Conservation (phyloP, 2,888 invertebrate species). For the Laspeyria flexula region DNA sequence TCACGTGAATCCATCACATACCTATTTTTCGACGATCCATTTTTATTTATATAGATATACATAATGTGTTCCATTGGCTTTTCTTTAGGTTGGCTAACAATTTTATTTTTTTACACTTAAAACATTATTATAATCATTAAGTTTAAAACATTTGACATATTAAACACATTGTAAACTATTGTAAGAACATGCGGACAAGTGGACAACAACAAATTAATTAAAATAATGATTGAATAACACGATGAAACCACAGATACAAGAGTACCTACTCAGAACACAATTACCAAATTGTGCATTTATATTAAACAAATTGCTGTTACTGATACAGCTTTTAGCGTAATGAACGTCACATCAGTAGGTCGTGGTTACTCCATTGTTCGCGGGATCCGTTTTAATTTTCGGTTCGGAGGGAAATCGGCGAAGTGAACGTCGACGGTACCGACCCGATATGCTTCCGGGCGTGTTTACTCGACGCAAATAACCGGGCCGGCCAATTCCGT, state of each 20-base stretch:
- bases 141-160: too few relatives aligned
- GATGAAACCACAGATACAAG: background rate
- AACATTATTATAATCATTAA: too few relatives aligned
- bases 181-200: too few relatives aligned
- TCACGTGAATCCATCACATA: too few relatives aligned
- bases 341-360: constrained; percentile 28
- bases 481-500: constrained; percentile 49
- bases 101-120: too few relatives aligned
- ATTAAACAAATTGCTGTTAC: constrained; percentile 5
- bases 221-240: background rate
- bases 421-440: constrained; percentile 53
- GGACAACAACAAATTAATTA: background rate
- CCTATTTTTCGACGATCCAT: too few relatives aligned
- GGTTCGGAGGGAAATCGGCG: constrained; percentile 54
- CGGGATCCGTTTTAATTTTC: constrained; percentile 61
- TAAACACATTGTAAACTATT: background rate
- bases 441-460: constrained; percentile 46
- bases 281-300: constrained; percentile 2
- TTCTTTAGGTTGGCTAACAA: too few relatives aligned
- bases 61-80: too few relatives aligned
- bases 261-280: background rate
- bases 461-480: constrained; percentile 61
- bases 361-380: constrained; percentile 39
- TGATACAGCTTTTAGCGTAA: constrained; percentile 17
- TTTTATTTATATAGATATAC: too few relatives aligned